These are phyloP conservation scores for Sapajus apella DNA, from an alignment of 2,113 vertebrate species.

Conservation along the genomic window DNA sequence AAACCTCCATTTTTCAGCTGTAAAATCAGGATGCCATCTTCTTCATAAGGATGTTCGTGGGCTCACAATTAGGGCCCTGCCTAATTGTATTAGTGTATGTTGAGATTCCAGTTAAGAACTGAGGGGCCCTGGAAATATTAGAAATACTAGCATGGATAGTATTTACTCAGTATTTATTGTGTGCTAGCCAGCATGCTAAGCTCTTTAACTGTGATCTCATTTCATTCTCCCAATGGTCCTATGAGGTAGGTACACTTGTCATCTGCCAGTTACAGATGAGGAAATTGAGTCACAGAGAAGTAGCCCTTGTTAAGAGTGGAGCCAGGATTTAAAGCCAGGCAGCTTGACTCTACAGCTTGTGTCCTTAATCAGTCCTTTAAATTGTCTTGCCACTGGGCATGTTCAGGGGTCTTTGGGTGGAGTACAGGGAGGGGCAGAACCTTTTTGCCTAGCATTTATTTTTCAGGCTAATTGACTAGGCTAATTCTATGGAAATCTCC, in stretches of 20 bases:
- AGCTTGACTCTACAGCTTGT: too few relatives aligned
- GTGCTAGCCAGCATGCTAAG: neutral
- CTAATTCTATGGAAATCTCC: neutral
- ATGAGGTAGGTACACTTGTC: neutral
- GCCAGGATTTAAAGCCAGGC: neutral
- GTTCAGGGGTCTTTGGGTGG: neutral
- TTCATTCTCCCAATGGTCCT: neutral
- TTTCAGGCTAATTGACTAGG: neutral
- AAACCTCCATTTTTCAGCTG: neutral
- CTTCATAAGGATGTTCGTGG: neutral
- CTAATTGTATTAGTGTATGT: neutral
- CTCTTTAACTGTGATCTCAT: neutral
- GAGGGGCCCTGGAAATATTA: neutral
- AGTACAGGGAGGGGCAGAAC: neutral
- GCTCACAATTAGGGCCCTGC: neutral
- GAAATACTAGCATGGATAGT: neutral
- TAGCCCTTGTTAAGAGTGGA: neutral
- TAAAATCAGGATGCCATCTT: neutral
- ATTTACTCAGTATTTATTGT: neutral
- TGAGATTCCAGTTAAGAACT: neutral
- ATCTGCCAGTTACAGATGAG: neutral
- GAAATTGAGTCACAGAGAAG: neutral
- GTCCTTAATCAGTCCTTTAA: neutral
- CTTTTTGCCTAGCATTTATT: neutral
- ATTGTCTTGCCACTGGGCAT: neutral